Base-by-base conservation (phyloP, 2,797 vertebrate genomes). In the Danio aesculapii region DNA sequence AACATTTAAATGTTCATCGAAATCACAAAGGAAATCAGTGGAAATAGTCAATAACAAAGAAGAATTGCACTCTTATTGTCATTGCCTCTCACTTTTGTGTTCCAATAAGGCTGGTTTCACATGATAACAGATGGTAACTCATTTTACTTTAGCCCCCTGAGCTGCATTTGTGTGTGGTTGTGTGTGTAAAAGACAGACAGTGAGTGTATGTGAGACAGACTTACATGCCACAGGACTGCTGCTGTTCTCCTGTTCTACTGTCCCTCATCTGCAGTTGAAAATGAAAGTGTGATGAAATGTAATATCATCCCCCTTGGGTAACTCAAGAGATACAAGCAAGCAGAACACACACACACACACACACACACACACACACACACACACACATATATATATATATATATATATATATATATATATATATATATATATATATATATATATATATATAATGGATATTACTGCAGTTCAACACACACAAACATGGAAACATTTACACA, bases 221-320 rank as follows among this genome's bases (percentile, higher is more conserved):
- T 98, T 97, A 96, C 96, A 97, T 96, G 95, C 95, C 94, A 96
- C 95, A 96, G 96, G 97, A 96, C 96, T 94, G 95, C 95, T 95
- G 94, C 95, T 95, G 91, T 82, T 82, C 62, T 77, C 53, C 95
- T 95, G 95, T 95, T 95, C 95, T 96, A 96, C 96, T 95, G 96
- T 97, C 97, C 96, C 96, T 98, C 97, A 97, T 97, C 95, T 97
- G 95, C 94, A 93, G 95, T 93, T 98, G 96, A 97, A 98, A 98
- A 99, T 98, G 97, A 99, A 98, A 98, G 96, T 95, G 96, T 97
- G 97, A 98, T 98, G 97, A 99, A 98, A 98, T 98, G 96, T 98
- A 98, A 98, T 99, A 97, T 97, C 97, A 95, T 96, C 96, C 95
- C 96, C 96, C 95, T 96, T 96, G 95, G 96, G 96, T 97, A 94